Evolutionary conservation across 2,888 invertebrate genomes (phyloP).

Genomic region (Dusona sp.): DNA sequence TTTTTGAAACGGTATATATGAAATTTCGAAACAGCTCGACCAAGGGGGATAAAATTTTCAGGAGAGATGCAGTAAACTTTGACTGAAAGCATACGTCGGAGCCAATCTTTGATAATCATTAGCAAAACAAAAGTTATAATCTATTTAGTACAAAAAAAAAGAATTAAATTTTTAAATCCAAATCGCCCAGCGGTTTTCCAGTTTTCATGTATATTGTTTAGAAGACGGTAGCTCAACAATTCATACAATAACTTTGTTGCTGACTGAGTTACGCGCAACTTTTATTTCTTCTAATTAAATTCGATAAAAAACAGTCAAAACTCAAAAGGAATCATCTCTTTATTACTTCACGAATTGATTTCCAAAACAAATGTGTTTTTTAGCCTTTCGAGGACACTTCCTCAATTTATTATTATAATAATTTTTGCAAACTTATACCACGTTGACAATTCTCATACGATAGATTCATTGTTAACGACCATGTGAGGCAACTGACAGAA

Average conservation of each 20-base stretch:
- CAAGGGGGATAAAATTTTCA: too few relatives aligned
- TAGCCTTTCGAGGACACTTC: background rate
- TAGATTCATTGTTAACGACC: slow-evolving; percentile 85
- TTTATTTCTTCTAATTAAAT: background rate
- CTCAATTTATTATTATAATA: background rate
- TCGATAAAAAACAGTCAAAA: background rate
- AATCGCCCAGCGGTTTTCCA: background rate
- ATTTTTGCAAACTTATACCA: background rate
- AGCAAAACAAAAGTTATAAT: background rate
- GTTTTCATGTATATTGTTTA: background rate
- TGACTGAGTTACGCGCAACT: too few relatives aligned
- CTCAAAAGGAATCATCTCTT: background rate
- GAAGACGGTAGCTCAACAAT: background rate
- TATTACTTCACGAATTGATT: background rate
- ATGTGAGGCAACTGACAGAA: slow-evolving; percentile 82
- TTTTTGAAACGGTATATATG: too few relatives aligned
- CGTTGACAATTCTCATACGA: slow-evolving; percentile 37
- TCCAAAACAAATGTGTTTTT: background rate
- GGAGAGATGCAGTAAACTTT: too few relatives aligned
- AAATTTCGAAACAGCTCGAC: too few relatives aligned
- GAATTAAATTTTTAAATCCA: background rate
- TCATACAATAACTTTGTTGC: background rate
- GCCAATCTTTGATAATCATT: too few relatives aligned
- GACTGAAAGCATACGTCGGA: too few relatives aligned
- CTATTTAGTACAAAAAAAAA: background rate